These are phyloP conservation scores for Exaiptasia diaphana DNA, from an alignment of 64 coral and sea anemone genomes.

Conservation along the genomic window DNA sequence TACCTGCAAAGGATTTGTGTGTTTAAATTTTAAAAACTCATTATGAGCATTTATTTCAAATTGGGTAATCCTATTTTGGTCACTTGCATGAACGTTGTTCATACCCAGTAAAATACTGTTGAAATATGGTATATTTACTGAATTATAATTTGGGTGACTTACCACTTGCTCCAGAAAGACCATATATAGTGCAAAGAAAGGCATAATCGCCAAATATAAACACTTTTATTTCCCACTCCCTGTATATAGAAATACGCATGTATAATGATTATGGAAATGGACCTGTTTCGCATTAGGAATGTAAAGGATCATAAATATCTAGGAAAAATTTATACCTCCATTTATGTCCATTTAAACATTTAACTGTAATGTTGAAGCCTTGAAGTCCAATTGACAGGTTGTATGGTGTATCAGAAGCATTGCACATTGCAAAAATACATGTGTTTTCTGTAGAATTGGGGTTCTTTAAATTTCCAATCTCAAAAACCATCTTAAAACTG, in stretches of 20 bases:
- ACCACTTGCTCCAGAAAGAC: not conserved
- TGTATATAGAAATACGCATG: not conserved
- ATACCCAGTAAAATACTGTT: too few species aligned
- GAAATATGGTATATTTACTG: too few species aligned
- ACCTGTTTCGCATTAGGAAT: too few species aligned
- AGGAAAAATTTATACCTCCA: not conserved
- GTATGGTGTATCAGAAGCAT: not conserved
- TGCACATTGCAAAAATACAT: slow-evolving; percentile 11
- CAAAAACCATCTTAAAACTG: slow-evolving; percentile 9
- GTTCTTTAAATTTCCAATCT: slow-evolving; percentile 14
- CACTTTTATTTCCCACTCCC: not conserved
- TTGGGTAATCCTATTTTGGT: too few species aligned
- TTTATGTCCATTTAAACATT: not conserved
- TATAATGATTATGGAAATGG: too few species aligned
- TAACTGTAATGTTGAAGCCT: not conserved
- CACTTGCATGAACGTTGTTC: not conserved
- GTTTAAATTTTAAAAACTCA: too few species aligned
- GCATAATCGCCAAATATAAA: slow-evolving; percentile 6
- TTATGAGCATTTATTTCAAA: too few species aligned
- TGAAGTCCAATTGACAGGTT: not conserved
- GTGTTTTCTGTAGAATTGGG: slow-evolving; percentile 34
- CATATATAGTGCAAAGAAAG: slow-evolving; percentile 3
- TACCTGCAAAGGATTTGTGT: too few species aligned
- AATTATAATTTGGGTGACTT: too few species aligned
- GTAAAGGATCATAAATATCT: too few species aligned